These are phyloP conservation scores for Pycnonotus jocosus DNA, from an alignment of 2,113 vertebrate species.

Conservation along the genomic window DNA sequence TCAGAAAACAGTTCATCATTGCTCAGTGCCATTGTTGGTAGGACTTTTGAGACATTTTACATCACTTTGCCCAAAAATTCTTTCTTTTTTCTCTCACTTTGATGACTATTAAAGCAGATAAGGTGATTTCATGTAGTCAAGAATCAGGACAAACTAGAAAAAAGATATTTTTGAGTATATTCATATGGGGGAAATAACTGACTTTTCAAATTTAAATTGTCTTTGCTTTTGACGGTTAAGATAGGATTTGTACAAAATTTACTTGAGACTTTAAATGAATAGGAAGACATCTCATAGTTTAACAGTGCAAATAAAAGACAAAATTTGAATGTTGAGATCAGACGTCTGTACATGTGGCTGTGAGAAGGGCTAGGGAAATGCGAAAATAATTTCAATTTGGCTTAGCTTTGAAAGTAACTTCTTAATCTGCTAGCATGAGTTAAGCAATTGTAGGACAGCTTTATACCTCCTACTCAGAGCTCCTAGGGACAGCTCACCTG, in stretches of 20 bases:
- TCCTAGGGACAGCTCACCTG: neutral
- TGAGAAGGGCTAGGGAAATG: neutral
- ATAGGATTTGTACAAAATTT: neutral
- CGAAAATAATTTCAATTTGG: neutral
- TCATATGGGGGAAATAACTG: neutral
- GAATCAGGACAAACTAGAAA: neutral
- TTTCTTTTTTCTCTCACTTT: neutral
- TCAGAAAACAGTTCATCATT: neutral
- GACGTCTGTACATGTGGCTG: fast-evolving
- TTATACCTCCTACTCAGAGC: neutral
- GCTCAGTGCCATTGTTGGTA: neutral
- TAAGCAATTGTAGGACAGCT: neutral
- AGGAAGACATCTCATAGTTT: neutral
- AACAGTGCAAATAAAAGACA: neutral
- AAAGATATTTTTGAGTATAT: neutral
- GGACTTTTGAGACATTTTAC: neutral
- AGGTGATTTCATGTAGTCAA: neutral
- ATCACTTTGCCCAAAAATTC: neutral
- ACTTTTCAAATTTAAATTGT: neutral
- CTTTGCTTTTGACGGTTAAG: neutral
- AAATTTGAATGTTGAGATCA: neutral
- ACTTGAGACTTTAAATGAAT: neutral
- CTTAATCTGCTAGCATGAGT: neutral
- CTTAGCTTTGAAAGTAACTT: neutral
- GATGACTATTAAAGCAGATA: neutral